Evolutionary conservation across 1,140 invertebrate species (phyloP).

Genomic region (Brachionus plicatilis): DNA sequence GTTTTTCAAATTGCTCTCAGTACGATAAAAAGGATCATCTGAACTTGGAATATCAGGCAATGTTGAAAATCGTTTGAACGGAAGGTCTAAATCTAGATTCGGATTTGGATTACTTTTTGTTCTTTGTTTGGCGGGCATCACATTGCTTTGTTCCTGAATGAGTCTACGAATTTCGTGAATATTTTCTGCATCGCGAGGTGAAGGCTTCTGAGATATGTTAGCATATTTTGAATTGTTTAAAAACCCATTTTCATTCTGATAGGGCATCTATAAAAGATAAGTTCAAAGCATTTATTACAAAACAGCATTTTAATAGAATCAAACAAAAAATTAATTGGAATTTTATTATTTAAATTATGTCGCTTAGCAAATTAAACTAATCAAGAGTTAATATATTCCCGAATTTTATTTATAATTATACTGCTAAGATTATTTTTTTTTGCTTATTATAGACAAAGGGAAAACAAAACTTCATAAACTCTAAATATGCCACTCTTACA

Average conservation of each 20-base stretch:
- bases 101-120: neutral
- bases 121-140: neutral
- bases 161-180: constrained; percentile 32
- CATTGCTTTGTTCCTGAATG: constrained; percentile 3
- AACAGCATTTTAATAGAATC: too few species aligned
- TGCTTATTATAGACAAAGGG: neutral
- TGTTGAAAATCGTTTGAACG: neutral
- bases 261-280: neutral
- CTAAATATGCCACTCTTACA: too few species aligned
- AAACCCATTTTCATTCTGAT: neutral
- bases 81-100: neutral
- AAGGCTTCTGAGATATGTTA: neutral
- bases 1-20: neutral
- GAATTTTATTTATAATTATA: neutral
- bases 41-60: constrained; percentile 19
- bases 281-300: neutral
- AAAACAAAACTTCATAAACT: too few species aligned
- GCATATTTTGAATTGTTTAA: neutral
- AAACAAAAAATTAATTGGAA: neutral
- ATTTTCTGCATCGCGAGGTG: neutral
- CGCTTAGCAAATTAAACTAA: constrained; percentile 9
- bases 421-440: neutral
- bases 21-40: neutral
- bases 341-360: constrained; percentile 10
- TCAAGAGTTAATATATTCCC: neutral